These are phyloP conservation scores for Paralvinella palmiformis DNA, from an alignment of 1,140 invertebrate genomes.

Conservation along the genomic window DNA sequence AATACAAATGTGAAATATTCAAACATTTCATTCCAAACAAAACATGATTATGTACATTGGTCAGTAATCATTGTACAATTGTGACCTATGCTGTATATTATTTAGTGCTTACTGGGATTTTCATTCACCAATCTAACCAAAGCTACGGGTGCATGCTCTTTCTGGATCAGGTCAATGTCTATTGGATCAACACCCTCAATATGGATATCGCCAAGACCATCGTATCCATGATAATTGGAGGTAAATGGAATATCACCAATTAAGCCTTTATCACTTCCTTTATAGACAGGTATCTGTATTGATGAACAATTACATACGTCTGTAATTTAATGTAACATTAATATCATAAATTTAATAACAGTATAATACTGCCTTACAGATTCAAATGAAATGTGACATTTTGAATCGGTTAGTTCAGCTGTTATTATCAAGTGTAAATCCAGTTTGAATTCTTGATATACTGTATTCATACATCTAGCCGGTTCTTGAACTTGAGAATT, in stretches of 20 bases:
- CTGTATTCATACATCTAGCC: constrained; percentile 27
- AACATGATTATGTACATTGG: no score
- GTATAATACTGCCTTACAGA: not conserved
- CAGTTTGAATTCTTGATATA: not conserved
- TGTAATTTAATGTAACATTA: not conserved
- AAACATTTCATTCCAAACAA: no score
- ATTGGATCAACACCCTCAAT: not conserved
- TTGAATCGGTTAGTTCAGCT: not conserved
- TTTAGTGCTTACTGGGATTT: constrained; percentile 2
- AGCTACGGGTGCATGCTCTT: not conserved
- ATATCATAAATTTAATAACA: not conserved
- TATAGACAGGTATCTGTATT: constrained; percentile 20
- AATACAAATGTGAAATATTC: no score
- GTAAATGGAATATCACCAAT: not conserved
- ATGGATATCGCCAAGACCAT: constrained; percentile 21
- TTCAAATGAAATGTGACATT: not conserved
- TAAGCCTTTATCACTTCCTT: constrained; percentile 7
- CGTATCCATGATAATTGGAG: constrained; percentile 13
- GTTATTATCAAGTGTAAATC: not conserved
- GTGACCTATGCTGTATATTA: no score
- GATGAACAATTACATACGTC: not conserved
- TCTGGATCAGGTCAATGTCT: not conserved
- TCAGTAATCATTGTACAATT: no score
- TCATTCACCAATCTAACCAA: constrained; percentile 3
- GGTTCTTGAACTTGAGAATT: constrained; percentile 28